Base-by-base conservation (phyloP, 1,140 invertebrate genomes). In the Penaeus japonicus region DNA sequence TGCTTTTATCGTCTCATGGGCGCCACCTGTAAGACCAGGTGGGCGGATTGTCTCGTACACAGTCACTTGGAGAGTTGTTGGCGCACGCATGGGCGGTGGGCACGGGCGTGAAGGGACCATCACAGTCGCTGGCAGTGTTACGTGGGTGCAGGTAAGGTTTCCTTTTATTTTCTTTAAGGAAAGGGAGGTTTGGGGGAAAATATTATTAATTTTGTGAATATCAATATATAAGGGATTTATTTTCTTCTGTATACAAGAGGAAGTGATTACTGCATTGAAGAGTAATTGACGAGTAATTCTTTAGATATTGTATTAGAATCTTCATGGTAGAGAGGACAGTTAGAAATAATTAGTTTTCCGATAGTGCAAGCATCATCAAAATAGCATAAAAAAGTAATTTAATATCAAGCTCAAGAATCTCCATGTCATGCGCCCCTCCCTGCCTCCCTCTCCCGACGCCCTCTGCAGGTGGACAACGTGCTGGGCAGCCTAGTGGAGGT, bases 31-130 rank as follows among this genome's bases (percentile, higher is more conserved):
- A 18, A 91, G 92, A 62, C 92, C 92, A 20, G 94, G 94, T 89
- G 94, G 94, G 22, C 89, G 92, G 82, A 91, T 94, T 30, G 92
- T 90, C 12, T 92, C 92, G 82, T 94, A 93, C 89, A 92, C 92
- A n/a, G 89, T 94, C 55, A 93, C 96, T 91, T 96, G 96, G 95
- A 95, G 95, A 89, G 94, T 96, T 90, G 93, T 96, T 75, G 96
- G 84, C 53, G 59, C 84, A 10, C 53, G 65, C n/a, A 22, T 87
- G 77, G 84, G 65, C 70, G 75, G 84, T 10, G 89, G 83, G 0
- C 87, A 82, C 12, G 87, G 89, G 57, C 77, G 83, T n/a, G 85
- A 85, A 53, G 89, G 89, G 30, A 80, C 82, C 35, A 89, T 83
- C n/a, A 85, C 87, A 10, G 89, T 90, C 18, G 59, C 89, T 2